These are phyloP conservation scores for Entomyzon cyanotis DNA, from an alignment of 2,113 vertebrate genomes.

Conservation along the genomic window DNA sequence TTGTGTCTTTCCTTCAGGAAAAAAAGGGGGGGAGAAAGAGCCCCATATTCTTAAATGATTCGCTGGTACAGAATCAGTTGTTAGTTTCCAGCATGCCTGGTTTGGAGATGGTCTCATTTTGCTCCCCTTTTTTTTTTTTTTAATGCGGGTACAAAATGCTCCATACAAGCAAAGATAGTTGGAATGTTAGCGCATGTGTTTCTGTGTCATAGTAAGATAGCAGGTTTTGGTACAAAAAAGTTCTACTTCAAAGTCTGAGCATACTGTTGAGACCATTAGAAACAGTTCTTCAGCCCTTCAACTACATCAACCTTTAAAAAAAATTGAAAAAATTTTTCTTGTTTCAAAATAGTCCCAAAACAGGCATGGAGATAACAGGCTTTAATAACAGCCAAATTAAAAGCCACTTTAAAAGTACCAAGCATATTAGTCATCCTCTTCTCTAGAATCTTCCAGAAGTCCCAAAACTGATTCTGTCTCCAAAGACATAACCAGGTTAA, in stretches of 20 bases:
- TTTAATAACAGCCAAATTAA: background rate
- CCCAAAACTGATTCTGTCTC: background rate
- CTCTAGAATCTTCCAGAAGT: background rate
- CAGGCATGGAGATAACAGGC: background rate
- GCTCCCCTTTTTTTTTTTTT: background rate
- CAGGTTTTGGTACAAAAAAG: background rate
- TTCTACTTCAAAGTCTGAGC: background rate
- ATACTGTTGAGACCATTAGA: background rate
- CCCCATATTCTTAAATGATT: background rate
- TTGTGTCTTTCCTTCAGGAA: background rate
- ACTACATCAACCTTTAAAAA: no score
- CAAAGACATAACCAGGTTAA: background rate
- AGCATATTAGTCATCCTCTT: rapidly evolving
- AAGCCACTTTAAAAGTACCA: background rate
- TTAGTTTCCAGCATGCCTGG: background rate
- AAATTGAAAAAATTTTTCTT: no score
- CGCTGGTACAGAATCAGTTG: background rate
- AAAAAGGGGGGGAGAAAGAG: background rate
- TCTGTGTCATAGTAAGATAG: background rate
- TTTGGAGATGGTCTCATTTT: background rate
- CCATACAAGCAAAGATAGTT: background rate
- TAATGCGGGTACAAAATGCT: background rate
- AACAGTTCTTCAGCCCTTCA: background rate
- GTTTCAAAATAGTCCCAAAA: background rate
- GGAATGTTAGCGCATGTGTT: background rate